Conservation (phyloP, 1,140 invertebrate genomes). For the Drosophila albomicans region DNA sequence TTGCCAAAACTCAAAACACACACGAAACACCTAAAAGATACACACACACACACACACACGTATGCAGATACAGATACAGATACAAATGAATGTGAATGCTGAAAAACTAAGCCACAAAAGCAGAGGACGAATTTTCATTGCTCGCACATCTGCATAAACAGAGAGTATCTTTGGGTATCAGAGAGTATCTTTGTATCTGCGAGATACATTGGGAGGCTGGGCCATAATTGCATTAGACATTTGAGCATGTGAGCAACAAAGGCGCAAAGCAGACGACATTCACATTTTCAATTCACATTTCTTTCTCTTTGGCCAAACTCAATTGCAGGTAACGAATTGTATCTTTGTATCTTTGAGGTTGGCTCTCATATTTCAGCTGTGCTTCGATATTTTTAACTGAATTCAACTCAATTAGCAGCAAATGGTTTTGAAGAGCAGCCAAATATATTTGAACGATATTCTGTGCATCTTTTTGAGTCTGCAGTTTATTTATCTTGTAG, state of each 20-base stretch:
- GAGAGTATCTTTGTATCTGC: constrained; percentile 13
- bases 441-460: not conserved
- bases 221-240: constrained; percentile 30
- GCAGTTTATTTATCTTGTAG: not conserved
- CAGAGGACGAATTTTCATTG: not conserved
- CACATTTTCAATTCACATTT: not conserved
- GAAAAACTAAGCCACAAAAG: constrained; percentile 34
- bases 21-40: constrained; percentile 34
- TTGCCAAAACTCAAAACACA: constrained; percentile 46
- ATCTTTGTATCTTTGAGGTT: constrained; percentile 4
- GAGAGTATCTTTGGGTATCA: constrained; percentile 7
- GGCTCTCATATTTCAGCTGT: not conserved
- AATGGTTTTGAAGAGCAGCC: not conserved
- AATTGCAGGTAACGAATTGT: constrained; percentile 16
- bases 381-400: not conserved
- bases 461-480: not conserved
- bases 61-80: constrained; percentile 15
- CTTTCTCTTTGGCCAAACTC: not conserved
- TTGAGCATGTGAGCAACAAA: constrained; percentile 4
- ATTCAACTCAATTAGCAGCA: not conserved
- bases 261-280: not conserved
- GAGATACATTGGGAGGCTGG: constrained; percentile 11
- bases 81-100: constrained; percentile 24
- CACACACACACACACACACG: constrained; percentile 20
- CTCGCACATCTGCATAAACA: constrained; percentile 71